These are phyloP conservation scores for Holocentrus rufus DNA, from an alignment of 2,797 vertebrate species.

Conservation along the genomic window DNA sequence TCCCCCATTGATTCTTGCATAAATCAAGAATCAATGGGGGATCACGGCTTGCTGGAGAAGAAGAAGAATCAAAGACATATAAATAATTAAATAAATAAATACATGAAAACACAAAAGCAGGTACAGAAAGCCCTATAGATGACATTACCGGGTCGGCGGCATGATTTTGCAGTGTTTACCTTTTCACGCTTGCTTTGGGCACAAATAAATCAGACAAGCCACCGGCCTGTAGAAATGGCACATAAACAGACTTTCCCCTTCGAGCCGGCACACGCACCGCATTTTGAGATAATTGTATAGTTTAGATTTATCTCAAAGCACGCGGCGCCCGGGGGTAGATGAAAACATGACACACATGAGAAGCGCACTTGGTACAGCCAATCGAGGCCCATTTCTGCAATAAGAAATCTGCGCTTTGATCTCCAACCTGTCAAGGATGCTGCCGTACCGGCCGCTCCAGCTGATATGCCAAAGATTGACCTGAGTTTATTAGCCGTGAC, in stretches of 20 bases:
- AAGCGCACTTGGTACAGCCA: not conserved
- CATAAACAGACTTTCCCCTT: slow-evolving; percentile 13
- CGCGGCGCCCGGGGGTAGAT: not conserved
- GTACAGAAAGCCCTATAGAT: slow-evolving; percentile 40
- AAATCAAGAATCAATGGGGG: slow-evolving; percentile 27
- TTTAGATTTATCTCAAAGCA: not conserved
- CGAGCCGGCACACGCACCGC: not conserved
- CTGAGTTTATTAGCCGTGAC: slow-evolving; percentile 37
- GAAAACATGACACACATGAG: slow-evolving; percentile 12
- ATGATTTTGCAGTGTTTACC: slow-evolving; percentile 34
- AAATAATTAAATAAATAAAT: not conserved
- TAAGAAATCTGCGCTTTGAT: slow-evolving; percentile 46
- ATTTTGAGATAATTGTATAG: slow-evolving; percentile 16
- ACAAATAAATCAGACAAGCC: slow-evolving; percentile 35
- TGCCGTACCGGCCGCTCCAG: not conserved
- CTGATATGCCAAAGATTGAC: slow-evolving; percentile 43
- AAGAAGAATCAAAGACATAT: not conserved
- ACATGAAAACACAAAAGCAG: slow-evolving; percentile 1
- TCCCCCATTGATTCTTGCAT: slow-evolving; percentile 37
- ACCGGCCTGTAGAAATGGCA: slow-evolving; percentile 18
- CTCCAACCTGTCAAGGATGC: slow-evolving; percentile 33
- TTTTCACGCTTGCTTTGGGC: slow-evolving; percentile 12
- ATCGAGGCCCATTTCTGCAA: not conserved
- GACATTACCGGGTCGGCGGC: slow-evolving; percentile 32
- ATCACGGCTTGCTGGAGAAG: slow-evolving; percentile 14